Conservation (phyloP, 2,888 invertebrate species). For the Eudasyphora cyanicolor region DNA sequence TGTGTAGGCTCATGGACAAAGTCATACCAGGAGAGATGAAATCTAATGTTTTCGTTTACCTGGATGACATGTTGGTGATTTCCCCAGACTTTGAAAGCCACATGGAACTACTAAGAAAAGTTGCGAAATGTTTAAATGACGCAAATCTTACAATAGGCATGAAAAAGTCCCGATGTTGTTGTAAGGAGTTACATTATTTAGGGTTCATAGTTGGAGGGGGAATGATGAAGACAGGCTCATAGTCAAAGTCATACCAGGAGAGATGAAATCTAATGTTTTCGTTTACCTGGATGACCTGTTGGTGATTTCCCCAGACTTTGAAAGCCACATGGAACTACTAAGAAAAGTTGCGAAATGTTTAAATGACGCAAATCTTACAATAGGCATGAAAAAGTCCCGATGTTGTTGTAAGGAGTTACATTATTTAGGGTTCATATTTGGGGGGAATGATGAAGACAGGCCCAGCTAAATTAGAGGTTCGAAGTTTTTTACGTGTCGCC, state of each 20-base stretch:
- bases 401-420: conserved; percentile 26
- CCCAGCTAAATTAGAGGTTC: conserved; percentile 43
- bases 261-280: conserved; percentile 51
- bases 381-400: conserved; percentile 46
- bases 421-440: no score
- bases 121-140: conserved; percentile 25
- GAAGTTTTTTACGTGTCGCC: conserved; percentile 39
- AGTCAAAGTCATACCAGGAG: no score
- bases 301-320: conserved; percentile 33
- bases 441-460: conserved; percentile 29
- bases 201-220: no score
- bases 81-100: conserved; percentile 36
- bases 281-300: conserved; percentile 51
- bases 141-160: conserved; percentile 52
- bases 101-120: conserved; percentile 9
- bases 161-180: conserved; percentile 42
- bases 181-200: conserved; percentile 33
- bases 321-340: conserved; percentile 21
- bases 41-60: conserved; percentile 47
- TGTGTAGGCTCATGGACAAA: no score
- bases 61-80: conserved; percentile 49
- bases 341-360: conserved; percentile 32
- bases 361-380: conserved; percentile 42
- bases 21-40: no score
- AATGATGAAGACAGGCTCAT: neutral